Base-by-base conservation (phyloP, 2,113 vertebrate genomes). In the Nothobranchius furzeri region DNA sequence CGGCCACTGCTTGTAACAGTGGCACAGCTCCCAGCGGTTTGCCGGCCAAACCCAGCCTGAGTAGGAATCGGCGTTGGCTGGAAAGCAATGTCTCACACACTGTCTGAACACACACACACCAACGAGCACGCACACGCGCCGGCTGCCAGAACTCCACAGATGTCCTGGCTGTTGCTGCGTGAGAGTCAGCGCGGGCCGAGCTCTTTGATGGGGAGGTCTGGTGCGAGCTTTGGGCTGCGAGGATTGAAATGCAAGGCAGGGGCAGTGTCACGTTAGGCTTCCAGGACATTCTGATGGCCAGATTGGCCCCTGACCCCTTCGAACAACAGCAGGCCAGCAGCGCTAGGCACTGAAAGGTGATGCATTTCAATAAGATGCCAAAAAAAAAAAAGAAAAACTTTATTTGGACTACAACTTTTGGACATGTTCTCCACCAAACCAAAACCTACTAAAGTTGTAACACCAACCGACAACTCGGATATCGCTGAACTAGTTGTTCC, bases 101-200 rank as follows among this genome's bases (percentile, higher is more conserved):
- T 45, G 75, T 68, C 78, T 81, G 70, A 48, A 73, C 50, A 37
- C 59, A 7, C 42, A 45, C 6, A 37, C 64, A 37, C 70, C 9
- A 45, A 73, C 55, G 37, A 52, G 45, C 47, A 8, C 15, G 24
- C 42, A 13, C 40, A 35, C 60, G 70, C 60, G 47, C 59, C 0
- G 3, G 54, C 73, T 85, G 89, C 88, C 90, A 90, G 60, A 55
- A 60, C 73, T 86, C 85, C 87, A 86, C 90, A 92, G 89, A 92
- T 90, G 89, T 88, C 89, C 85, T 86, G 89, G 89, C 87, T 79
- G 81, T 82, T 76, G 79, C 76, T 40, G 48, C 62, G 17, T 80
- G 85, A 76, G 86, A 85, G 85, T 85, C 87, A 83, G 73, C 45
- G 65, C 81, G 12, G 78, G 51, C 66, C 70, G 60, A 58, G 81